A percentile compares a stretch with the other conserved stretches of the same genome.
Conservation (phyloP, 2,797 vertebrate species). For the Oreochromis mossambicus region DNA sequence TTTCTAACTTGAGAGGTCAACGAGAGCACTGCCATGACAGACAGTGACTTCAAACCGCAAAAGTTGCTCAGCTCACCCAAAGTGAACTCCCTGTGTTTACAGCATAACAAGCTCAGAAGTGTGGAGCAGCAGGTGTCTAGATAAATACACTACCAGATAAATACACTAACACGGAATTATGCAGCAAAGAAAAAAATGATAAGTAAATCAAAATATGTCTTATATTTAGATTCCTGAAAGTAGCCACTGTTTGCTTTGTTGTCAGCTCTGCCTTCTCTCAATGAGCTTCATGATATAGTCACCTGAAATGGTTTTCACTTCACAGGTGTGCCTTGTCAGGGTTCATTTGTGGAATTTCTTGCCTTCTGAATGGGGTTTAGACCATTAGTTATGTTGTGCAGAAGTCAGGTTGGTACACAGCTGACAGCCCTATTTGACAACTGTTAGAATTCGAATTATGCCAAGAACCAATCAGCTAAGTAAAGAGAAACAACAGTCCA, state of each 20-base stretch:
- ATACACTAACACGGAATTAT: neutral
- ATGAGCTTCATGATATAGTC: neutral
- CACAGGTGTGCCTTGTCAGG: neutral
- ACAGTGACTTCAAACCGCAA: neutral
- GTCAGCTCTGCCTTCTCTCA: neutral
- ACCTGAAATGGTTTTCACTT: neutral
- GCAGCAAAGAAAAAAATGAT: neutral
- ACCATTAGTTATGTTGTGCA: neutral
- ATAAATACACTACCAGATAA: neutral
- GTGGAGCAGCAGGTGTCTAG: neutral
- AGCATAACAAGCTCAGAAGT: neutral
- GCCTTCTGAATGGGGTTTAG: neutral
- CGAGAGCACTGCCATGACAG: slow-evolving; percentile 4
- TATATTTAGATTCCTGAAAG: neutral
- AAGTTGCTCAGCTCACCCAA: neutral
- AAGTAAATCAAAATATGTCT: neutral
- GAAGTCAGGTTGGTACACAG: neutral
- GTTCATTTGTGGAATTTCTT: neutral
- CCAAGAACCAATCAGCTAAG: neutral
- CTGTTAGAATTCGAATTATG: neutral
- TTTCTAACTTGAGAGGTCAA: slow-evolving; percentile 10
- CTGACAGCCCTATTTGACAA: neutral
- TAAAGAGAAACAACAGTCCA: neutral
- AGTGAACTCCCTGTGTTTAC: neutral
- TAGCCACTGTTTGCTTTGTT: neutral